Percentiles rank a stretch among this genome's conserved stretches.
Conservation (phyloP, 2,113 vertebrate species). For the Rhinichthys klamathensis region DNA sequence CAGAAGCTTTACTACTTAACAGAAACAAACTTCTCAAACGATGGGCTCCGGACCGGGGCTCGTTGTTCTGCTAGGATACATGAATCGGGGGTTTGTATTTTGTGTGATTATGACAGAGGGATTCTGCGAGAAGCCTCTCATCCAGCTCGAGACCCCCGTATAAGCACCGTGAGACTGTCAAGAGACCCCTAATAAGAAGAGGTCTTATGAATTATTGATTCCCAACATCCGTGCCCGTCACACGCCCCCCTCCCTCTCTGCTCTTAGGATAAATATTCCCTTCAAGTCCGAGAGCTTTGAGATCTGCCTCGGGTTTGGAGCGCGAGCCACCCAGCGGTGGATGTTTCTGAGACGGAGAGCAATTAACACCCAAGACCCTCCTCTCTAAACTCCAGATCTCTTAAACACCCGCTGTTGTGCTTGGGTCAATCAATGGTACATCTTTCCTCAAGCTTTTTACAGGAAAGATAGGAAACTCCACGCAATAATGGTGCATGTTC, state of each 20-base stretch:
- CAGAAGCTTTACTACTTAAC: conserved; percentile 49
- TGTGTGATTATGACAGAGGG: conserved; percentile 60
- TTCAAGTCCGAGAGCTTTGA: conserved; percentile 73
- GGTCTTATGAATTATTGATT: conserved; percentile 81
- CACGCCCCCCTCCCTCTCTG: conserved; percentile 16
- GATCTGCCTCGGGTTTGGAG: conserved; percentile 70
- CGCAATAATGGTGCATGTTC: neutral
- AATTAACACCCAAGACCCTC: conserved; percentile 69
- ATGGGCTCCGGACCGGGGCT: conserved; percentile 41
- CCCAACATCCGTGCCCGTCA: conserved; percentile 38
- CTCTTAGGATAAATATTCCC: conserved; percentile 72
- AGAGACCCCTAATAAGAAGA: conserved; percentile 77
- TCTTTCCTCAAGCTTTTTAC: conserved; percentile 60
- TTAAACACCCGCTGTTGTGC: conserved; percentile 61
- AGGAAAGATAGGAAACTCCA: neutral
- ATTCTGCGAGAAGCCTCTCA: conserved; percentile 60
- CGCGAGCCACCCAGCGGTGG: conserved; percentile 55
- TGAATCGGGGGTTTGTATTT: conserved; percentile 52
- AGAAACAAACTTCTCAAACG: conserved; percentile 59
- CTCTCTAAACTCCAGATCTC: conserved; percentile 67
- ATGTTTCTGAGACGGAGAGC: conserved; percentile 71
- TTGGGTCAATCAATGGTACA: conserved; percentile 64
- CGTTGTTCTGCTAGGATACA: conserved; percentile 65
- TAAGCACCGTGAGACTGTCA: conserved; percentile 68
- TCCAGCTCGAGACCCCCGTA: conserved; percentile 70